phyloP scores from a whole-genome alignment of 2,888 invertebrate genomes.

The Catocala sponsa region DNA sequence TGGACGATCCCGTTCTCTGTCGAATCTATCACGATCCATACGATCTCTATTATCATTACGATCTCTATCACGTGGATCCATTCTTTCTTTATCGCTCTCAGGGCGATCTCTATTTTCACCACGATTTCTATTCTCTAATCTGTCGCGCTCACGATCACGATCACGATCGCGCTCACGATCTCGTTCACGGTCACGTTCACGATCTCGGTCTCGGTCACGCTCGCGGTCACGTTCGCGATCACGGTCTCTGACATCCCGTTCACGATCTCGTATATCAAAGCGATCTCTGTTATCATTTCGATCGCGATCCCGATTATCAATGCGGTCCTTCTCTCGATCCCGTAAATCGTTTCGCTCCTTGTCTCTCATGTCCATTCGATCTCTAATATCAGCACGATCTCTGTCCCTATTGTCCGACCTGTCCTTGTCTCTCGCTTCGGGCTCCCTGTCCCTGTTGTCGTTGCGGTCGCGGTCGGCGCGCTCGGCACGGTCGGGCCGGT shows the following conservation, averaged over 20 bases:
- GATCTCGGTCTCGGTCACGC: constrained; percentile 47
- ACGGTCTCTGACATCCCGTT: constrained; percentile 60
- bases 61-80: constrained; percentile 44
- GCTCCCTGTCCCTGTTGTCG: constrained; percentile 73
- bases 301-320: constrained; percentile 54
- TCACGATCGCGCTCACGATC: constrained; percentile 66
- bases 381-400: constrained; percentile 58
- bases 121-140: constrained; percentile 57
- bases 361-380: constrained; percentile 75
- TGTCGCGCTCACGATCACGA: constrained; percentile 50
- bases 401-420: constrained; percentile 64
- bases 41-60: constrained; percentile 64
- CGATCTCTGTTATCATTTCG: constrained; percentile 81
- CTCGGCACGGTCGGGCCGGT: constrained; percentile 52
- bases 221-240: constrained; percentile 31
- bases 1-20: constrained; percentile 62
- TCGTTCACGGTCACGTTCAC: constrained; percentile 67
- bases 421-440: constrained; percentile 62
- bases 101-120: constrained; percentile 69
- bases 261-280: constrained; percentile 50
- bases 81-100: constrained; percentile 44
- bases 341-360: constrained; percentile 61
- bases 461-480: constrained; percentile 66
- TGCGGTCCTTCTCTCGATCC: constrained; percentile 55
- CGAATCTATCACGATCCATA: constrained; percentile 59